Conservation (phyloP, 1,140 invertebrate species). For the Melanaphis sacchari region DNA sequence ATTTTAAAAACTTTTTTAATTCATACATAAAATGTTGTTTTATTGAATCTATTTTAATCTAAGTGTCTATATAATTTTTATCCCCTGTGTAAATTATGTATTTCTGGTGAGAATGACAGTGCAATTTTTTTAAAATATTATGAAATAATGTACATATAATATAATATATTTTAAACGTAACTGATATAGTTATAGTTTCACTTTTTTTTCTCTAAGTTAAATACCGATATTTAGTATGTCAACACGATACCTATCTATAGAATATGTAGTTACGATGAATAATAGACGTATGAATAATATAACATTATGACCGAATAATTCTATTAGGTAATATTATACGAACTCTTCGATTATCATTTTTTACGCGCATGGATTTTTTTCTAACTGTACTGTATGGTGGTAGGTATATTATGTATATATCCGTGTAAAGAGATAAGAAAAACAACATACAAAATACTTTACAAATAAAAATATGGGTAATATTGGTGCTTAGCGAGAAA, state of each 20-base stretch:
- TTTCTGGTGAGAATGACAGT: neutral
- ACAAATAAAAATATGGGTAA: no score
- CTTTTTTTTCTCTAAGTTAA: conserved; percentile 9
- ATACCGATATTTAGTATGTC: conserved; percentile 2
- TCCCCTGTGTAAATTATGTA: neutral
- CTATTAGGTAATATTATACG: neutral
- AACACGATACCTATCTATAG: neutral
- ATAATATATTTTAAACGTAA: neutral
- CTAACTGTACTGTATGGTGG: neutral
- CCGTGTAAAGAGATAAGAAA: neutral
- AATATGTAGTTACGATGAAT: neutral
- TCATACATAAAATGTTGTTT: neutral
- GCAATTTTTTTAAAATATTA: conserved; percentile 17
- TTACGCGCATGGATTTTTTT: neutral
- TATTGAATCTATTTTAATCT: neutral
- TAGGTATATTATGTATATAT: neutral
- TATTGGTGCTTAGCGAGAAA: neutral
- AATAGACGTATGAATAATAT: conserved; percentile 14
- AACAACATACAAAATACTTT: neutral
- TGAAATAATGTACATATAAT: conserved; percentile 7
- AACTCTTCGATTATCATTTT: conserved; percentile 7
- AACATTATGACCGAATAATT: neutral
- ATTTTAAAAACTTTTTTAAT: neutral
- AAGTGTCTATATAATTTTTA: neutral
- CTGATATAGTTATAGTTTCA: conserved; percentile 4